phyloP scores from a whole-genome alignment of 2,797 vertebrate species.

The Anguilla anguilla region DNA sequence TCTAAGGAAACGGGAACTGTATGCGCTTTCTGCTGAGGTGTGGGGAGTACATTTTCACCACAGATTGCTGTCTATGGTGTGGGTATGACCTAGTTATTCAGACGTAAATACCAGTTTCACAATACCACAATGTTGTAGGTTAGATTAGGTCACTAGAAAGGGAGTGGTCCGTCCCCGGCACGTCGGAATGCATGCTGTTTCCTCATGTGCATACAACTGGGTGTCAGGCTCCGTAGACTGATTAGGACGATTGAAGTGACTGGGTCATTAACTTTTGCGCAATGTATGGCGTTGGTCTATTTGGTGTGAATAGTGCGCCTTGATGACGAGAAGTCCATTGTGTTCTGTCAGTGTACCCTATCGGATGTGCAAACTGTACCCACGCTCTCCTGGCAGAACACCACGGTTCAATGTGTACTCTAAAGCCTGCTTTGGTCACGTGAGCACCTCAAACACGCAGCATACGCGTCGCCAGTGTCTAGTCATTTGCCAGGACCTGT shows the following conservation, averaged over 20 bases:
- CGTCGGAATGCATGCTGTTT: slow-evolving; percentile 54
- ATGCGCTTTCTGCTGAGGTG: slow-evolving; percentile 59
- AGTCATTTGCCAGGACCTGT: background rate
- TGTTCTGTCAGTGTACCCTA: background rate
- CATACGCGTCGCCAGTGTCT: background rate
- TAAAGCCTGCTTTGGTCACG: slow-evolving; percentile 35
- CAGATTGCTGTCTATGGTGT: slow-evolving; percentile 62
- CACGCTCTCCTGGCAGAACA: background rate
- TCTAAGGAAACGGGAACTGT: slow-evolving; percentile 52
- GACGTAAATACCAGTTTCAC: slow-evolving; percentile 54
- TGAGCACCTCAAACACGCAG: slow-evolving; percentile 29
- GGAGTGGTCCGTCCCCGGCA: slow-evolving; percentile 30
- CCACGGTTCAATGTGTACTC: slow-evolving; percentile 41
- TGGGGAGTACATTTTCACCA: slow-evolving; percentile 61
- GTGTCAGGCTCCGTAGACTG: slow-evolving; percentile 42
- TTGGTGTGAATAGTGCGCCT: background rate
- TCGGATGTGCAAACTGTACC: background rate
- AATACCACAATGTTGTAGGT: background rate
- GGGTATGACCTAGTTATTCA: slow-evolving; percentile 55
- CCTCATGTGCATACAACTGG: slow-evolving; percentile 51
- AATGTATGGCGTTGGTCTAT: background rate
- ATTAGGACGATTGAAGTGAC: background rate
- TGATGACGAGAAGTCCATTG: background rate
- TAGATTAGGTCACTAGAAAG: slow-evolving; percentile 53
- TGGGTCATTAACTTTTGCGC: slow-evolving; percentile 18